Evolutionary conservation across 2,113 vertebrate species (phyloP).

Genomic region (Ardeotis arabs): DNA sequence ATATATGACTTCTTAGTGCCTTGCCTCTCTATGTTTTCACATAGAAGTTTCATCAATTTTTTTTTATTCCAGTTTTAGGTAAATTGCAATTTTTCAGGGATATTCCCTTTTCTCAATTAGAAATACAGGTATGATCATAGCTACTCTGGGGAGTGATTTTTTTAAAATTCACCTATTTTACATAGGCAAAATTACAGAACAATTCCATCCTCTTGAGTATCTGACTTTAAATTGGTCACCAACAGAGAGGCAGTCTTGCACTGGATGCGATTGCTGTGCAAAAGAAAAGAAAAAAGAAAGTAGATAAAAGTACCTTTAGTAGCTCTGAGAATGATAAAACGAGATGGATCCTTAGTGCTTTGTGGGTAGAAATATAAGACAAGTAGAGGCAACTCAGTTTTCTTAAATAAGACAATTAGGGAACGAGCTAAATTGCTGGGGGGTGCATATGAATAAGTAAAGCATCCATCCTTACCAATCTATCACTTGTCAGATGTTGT

Average conservation of each 20-base stretch:
- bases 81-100: neutral
- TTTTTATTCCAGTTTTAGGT: neutral
- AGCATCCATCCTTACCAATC: neutral
- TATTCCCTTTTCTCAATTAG: neutral
- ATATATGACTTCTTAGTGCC: neutral
- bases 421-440: slow-evolving; percentile 32
- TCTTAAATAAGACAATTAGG: neutral
- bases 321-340: neutral
- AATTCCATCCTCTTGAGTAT: neutral
- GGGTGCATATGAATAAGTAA: slow-evolving; percentile 48
- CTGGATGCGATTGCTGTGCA: neutral
- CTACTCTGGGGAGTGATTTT: neutral
- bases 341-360: neutral
- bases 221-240: neutral
- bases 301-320: neutral
- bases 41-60: neutral
- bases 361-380: neutral
- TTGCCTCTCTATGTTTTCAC: neutral
- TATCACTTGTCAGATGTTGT: slow-evolving; percentile 32
- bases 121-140: neutral
- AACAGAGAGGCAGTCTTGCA: neutral
- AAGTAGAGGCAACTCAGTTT: neutral
- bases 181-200: neutral
- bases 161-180: neutral
- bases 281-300: neutral